Base-by-base conservation (phyloP, 2,888 invertebrate species). In the Scaptodrosophila latifasciaeformis region DNA sequence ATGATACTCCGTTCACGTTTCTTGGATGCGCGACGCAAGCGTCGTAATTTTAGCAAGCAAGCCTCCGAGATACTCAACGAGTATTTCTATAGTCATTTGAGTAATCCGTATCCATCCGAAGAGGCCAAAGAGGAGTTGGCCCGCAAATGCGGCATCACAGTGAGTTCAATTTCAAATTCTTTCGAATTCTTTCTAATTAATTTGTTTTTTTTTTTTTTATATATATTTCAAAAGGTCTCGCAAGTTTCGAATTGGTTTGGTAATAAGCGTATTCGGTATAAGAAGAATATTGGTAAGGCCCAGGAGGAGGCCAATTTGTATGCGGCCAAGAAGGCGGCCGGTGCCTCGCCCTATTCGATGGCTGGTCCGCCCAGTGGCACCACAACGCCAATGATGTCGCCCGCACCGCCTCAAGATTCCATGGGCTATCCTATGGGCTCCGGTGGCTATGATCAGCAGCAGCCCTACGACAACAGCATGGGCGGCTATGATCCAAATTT, bases 171-270 rank as follows among this genome's bases (percentile, higher is more conserved):
- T 21, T 24, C 43, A 27, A 27, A 27, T 27, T 27, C 9, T 30
- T 30, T 30, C 1, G 12, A 30, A 1, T n/a, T n/a, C 30, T 3
- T n/a, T 13, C n/a, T 31, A 9, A 34, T 7, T 34, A 34, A 34
- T 13, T 30, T 2, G 3, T 21, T 1, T 15, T 30, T 17, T 31
- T 1, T 29, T 45, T 30, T 13, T 30, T 45, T 45, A 7, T 45
- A 10, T 2, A 30, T 30, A 12, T 29, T 1, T 24, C 13, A 10
- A 1, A 13, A 85, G 87, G 87, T 87, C 12, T 87, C 87, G 6
- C 90, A 96, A 94, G 97, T 98, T 64, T 98, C 97, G 75, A 99
- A 99, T 91, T 99, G 99, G 99, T 99, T 99, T 87, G 99, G 99
- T 77, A 99, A 99, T 89, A 99, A 99, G 88, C 92, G 99, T 84